These are phyloP conservation scores for Ganaspis sp. DNA, from an alignment of 1,140 invertebrate species.

Conservation along the genomic window DNA sequence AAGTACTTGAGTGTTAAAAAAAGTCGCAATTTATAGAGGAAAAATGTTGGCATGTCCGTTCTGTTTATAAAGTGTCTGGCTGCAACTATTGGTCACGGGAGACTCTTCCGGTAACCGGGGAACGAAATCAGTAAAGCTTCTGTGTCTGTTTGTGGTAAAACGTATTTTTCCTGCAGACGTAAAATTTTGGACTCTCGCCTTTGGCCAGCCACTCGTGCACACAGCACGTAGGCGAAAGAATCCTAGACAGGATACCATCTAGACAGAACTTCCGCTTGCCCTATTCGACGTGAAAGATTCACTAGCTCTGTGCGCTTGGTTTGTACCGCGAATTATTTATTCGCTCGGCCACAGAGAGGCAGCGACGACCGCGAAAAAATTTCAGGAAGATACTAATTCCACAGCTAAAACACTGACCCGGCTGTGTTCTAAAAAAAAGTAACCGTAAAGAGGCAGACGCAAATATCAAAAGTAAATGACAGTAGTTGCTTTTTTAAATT, in stretches of 20 bases:
- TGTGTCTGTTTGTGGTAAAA: constrained; percentile 12
- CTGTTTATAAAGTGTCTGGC: neutral
- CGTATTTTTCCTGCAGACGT: constrained; percentile 11
- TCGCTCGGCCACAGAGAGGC: neutral
- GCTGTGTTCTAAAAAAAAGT: neutral
- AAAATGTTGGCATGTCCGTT: neutral
- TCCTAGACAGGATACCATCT: constrained; percentile 23
- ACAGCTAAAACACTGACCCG: neutral
- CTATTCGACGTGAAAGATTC: constrained; percentile 30
- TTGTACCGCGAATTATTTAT: constrained; percentile 16
- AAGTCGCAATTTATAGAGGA: neutral
- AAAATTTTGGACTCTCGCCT: constrained; percentile 1
- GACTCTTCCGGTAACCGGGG: neutral
- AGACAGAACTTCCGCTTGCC: constrained; percentile 24
- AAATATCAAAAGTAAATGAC: neutral
- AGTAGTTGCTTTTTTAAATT: neutral
- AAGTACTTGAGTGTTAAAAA: too few relatives aligned
- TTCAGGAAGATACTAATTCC: constrained; percentile 3
- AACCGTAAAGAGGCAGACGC: neutral
- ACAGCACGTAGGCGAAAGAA: constrained; percentile 5
- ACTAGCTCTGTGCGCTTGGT: neutral
- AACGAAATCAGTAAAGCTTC: constrained; percentile 26
- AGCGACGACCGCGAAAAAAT: neutral
- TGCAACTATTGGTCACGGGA: neutral
- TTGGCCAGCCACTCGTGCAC: constrained; percentile 14